Conservation (phyloP, 2,113 vertebrate species). For the cattle (Bos taurus) region DNA sequence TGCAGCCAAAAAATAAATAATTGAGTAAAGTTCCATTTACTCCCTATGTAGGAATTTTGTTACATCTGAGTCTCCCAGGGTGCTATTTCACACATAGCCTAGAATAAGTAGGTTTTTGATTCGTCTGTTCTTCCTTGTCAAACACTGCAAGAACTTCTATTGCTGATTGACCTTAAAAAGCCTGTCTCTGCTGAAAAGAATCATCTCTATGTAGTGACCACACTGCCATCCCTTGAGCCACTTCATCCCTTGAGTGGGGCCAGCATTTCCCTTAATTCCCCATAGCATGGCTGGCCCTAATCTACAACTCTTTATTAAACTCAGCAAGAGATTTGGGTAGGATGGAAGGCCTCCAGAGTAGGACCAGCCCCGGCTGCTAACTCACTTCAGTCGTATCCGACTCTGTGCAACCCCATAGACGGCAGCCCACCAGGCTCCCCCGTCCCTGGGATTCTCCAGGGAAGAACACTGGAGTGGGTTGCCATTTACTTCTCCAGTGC, state of each 20-base stretch:
- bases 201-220: neutral
- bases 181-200: neutral
- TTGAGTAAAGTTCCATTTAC: neutral
- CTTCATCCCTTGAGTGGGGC: accelerated
- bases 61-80: neutral
- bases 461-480: too few relatives aligned
- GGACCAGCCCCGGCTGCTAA: neutral
- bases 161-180: neutral
- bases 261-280: neutral
- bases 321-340: neutral
- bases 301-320: neutral
- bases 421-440: too few relatives aligned
- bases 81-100: neutral
- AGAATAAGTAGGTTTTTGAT: neutral
- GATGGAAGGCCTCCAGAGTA: neutral
- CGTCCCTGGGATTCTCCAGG: too few relatives aligned
- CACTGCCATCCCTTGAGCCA: neutral
- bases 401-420: too few relatives aligned
- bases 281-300: neutral
- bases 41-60: neutral
- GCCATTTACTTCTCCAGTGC: too few relatives aligned
- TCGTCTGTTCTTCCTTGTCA: neutral
- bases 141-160: neutral
- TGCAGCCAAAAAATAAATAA: neutral
- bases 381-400: too few relatives aligned